These are phyloP conservation scores for Capitella teleta DNA, from an alignment of 1,140 invertebrate genomes.

Conservation along the genomic window DNA sequence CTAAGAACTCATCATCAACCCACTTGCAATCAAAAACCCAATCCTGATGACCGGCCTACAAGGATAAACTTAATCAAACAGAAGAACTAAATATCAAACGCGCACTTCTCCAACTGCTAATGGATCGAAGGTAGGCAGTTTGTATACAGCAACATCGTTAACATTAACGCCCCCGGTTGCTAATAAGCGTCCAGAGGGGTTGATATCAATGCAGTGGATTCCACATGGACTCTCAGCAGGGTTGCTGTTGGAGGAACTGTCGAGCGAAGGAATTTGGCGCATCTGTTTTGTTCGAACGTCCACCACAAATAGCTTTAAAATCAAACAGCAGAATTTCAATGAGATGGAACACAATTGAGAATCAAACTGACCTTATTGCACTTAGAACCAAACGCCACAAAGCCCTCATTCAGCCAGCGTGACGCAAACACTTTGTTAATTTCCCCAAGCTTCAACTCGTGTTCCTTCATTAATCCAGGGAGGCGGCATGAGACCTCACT, in stretches of 20 bases:
- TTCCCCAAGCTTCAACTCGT: constrained; percentile 31
- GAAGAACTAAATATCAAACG: not conserved
- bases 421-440: constrained; percentile 94
- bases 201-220: constrained; percentile 85
- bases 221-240: constrained; percentile 50
- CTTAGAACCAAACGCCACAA: constrained; percentile 91
- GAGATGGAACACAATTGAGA: not conserved
- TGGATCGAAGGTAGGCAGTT: constrained; percentile 82
- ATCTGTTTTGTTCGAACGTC: constrained; percentile 65
- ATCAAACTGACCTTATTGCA: constrained; percentile 73
- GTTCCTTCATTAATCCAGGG: constrained; percentile 28
- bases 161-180: constrained; percentile 87
- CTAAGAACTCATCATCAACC: constrained; percentile 89
- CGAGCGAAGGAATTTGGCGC: constrained; percentile 63
- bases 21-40: constrained; percentile 93
- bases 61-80: constrained; percentile 10
- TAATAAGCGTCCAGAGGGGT: constrained; percentile 77
- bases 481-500: constrained; percentile 21
- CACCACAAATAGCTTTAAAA: constrained; percentile 67
- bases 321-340: constrained; percentile 9
- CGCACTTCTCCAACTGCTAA: constrained; percentile 79
- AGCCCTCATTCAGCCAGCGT: constrained; percentile 85
- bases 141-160: constrained; percentile 85
- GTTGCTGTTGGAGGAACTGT: constrained; percentile 43
- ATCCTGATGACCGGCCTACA: constrained; percentile 68